A percentile compares a stretch with the other conserved stretches of the same genome.
These are phyloP conservation scores for Maniola hyperantus DNA, from an alignment of 2,888 invertebrate genomes.

Conservation along the genomic window DNA sequence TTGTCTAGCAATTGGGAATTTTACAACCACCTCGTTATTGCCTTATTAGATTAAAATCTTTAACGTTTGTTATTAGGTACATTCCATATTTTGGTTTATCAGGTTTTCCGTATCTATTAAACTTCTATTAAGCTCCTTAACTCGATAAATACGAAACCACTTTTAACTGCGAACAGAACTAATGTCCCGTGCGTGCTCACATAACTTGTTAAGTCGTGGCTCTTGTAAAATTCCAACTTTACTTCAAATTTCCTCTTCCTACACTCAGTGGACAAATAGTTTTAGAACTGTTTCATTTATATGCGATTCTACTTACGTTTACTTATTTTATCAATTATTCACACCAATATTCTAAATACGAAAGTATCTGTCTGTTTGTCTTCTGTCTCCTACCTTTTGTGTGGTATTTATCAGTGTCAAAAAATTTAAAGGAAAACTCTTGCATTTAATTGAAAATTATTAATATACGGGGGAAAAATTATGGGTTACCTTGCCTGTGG, in stretches of 20 bases:
- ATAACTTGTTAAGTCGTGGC: conserved; percentile 31
- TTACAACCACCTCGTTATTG: conserved; percentile 5
- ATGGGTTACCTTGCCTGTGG: not conserved
- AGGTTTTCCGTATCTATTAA: conserved; percentile 28
- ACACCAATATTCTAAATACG: not conserved
- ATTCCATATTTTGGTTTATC: conserved; percentile 27
- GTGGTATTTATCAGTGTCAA: no score
- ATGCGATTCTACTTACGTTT: not conserved
- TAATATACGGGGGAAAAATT: not conserved
- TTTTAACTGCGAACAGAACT: conserved; percentile 28
- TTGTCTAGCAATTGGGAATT: conserved; percentile 10
- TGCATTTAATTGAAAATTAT: no score
- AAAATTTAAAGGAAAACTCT: no score
- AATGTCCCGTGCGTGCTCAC: conserved; percentile 37
- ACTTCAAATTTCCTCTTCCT: conserved; percentile 23
- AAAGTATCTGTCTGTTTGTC: no score
- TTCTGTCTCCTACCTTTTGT: no score
- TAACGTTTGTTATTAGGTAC: conserved; percentile 23
- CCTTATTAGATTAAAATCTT: conserved; percentile 16
- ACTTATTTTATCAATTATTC: not conserved
- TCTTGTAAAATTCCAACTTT: conserved; percentile 27
- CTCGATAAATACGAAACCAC: conserved; percentile 28
- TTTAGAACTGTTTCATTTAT: not conserved
- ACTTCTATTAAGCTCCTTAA: conserved; percentile 29
- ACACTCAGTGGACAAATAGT: conserved; percentile 6